Evolutionary conservation across 1,140 invertebrate genomes (phyloP).

Genomic region (Eueides isabella): DNA sequence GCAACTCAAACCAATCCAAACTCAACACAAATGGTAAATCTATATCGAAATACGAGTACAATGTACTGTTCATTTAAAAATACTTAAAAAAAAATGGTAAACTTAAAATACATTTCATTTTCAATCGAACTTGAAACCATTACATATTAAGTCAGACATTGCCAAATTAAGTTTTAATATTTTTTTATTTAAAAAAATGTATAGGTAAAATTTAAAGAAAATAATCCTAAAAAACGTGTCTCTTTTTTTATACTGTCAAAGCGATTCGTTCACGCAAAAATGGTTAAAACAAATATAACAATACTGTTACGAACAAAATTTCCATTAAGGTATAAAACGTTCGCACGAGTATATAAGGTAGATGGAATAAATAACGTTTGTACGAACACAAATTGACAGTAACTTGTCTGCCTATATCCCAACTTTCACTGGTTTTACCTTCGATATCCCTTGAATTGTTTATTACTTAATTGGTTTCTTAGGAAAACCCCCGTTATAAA

Average conservation of each 20-base stretch:
- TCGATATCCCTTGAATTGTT: not conserved
- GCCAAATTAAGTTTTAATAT: not conserved
- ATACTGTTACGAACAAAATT: not conserved
- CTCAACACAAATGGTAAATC: no score
- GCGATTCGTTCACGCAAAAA: slow-evolving; percentile 2
- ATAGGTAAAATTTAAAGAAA: no score
- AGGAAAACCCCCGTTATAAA: not conserved
- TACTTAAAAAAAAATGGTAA: no score
- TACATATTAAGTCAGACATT: no score
- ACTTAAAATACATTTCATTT: no score
- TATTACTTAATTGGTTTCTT: not conserved
- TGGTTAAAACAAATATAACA: not conserved
- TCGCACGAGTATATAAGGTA: not conserved
- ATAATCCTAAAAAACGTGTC: not conserved
- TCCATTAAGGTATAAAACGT: not conserved
- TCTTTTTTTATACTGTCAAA: not conserved
- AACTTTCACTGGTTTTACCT: not conserved
- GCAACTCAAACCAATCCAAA: no score
- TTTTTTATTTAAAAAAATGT: not conserved
- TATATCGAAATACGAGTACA: no score
- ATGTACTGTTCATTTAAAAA: no score
- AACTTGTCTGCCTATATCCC: not conserved
- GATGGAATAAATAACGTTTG: slow-evolving; percentile 5
- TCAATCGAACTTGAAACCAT: no score
- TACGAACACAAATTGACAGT: not conserved